These are phyloP conservation scores for Rhopalosiphum nymphaeae DNA, from an alignment of 2,888 invertebrate genomes.

Conservation along the genomic window DNA sequence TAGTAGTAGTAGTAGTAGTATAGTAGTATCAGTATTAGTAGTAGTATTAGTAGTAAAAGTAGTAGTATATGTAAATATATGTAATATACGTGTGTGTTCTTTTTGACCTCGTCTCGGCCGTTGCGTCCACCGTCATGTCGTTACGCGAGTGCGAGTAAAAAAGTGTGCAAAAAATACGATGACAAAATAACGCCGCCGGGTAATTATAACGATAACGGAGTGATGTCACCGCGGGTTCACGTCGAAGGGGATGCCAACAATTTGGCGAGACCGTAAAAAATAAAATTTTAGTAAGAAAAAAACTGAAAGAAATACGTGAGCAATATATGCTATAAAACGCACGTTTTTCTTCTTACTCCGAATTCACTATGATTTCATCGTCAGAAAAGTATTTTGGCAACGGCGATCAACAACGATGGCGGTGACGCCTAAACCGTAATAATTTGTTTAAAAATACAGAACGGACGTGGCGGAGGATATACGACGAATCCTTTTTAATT, in stretches of 20 bases:
- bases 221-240: slow-evolving; percentile 29
- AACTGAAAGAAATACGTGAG: neutral
- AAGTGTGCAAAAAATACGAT: neutral
- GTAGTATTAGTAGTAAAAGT: neutral
- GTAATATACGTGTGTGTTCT: neutral
- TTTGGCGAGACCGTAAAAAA: neutral
- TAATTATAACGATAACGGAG: slow-evolving; percentile 43
- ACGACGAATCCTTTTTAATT: slow-evolving; percentile 22
- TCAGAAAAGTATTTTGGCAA: slow-evolving; percentile 43
- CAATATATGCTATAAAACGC: neutral
- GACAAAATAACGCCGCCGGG: slow-evolving; percentile 27
- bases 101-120: slow-evolving; percentile 11
- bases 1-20: neutral
- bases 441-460: slow-evolving; percentile 49
- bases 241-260: neutral
- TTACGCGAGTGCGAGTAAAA: neutral
- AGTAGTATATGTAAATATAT: neutral
- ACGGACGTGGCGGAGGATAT: neutral
- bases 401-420: neutral
- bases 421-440: neutral
- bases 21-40: neutral
- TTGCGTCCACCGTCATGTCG: neutral
- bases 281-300: neutral
- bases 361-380: slow-evolving; percentile 48
- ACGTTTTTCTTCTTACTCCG: neutral